Base-by-base conservation (phyloP, 2,888 invertebrate genomes). In the Allolobophora icterica region DNA sequence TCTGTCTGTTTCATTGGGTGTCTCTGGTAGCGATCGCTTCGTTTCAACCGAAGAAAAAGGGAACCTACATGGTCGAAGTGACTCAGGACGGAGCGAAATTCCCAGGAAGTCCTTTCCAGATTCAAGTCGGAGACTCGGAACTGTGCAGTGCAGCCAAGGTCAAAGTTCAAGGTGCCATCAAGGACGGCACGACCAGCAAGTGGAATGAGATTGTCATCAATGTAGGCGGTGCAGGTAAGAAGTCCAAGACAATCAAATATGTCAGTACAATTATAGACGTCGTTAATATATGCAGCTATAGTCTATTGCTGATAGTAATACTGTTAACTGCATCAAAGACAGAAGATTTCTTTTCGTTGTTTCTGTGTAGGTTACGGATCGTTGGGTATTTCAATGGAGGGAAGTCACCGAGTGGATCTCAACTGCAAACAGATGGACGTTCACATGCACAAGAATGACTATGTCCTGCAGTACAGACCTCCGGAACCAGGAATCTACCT, bases 121-220 rank as follows among this genome's bases (percentile, higher is more conserved):
- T 99, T 94, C 97, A 97, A 93, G 98, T 99, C 0, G 97, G 97
- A 91, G 97, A 97, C 92, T 97, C 97, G 92, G 98, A 99, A 96
- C 97, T 98, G 19, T 99, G 99, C 92, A 98, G 99, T 95, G 98
- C 99, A 34, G 97, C 97, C 95, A 98, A 99, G 96, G 99, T 99
- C 6, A 97, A 97, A 95, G 98, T 99, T 30, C 91, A 92, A 21
- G 95, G 95, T 11, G 90, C 91, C 0, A 89, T 90, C 33, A 93
- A 94, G 34, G 93, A 93, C 13, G 99, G 98, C 92, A 98, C 98
- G 94, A 98, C 99, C 40, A 98, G 98, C 96, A 98, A 98, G 96
- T 98, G 98, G 93, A 99, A 99, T 95, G 97, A 97, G 0, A 98
- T 99, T 95, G 96, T 97, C 3, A 97, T 99, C 34, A 98, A 99